Evolutionary conservation across 2,888 invertebrate genomes (phyloP), one percentile per base, ranked within the genome.

Genomic region (Mythimna vitellina): DNA sequence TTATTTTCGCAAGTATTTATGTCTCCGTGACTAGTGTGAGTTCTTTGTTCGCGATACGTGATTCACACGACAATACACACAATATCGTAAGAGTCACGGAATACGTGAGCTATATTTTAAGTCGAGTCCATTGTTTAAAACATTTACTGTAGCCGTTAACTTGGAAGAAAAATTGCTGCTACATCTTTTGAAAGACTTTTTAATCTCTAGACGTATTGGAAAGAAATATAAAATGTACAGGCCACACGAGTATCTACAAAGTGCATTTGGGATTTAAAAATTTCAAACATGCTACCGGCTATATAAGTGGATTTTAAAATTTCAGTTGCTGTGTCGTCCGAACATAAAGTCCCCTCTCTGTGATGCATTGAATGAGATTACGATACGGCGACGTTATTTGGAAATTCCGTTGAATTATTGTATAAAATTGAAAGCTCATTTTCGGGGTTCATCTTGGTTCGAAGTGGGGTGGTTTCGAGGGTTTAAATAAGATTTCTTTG

Each of bases 341-440:
- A 38, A 65, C 58, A 76, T 82, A 65, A 81, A 75, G 76, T 74
- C 65, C 56, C 73, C 70, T 72, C 51, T 25, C 65, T 62, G 72
- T 84, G 81, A 84, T 70, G 72, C 73, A 65, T 71, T 63, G 61
- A 83, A 85, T 83, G 73, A 81, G 77, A 85, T 83, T 81, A 83
- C 69, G 73, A 80, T 81, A 78, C 68, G 66, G 69, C 65, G 51
- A 65, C 35, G 81, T 68, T 81, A 71, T 78, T 78, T 63, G 63
- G 22, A 72, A 79, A 76, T 63, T 79, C 73, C 3, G 29, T 63
- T 78, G 73, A 78, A 78, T 63, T 42, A 53, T 62, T 63, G 81
- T 83, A 83, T 88, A 81, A 87, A 89, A 78, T 82, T 76, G 71
- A 61, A 66, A 73, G 71, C 82, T 87, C 78, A 87, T 87, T 89